These are phyloP conservation scores for Coluber constrictor DNA, from an alignment of 2,797 vertebrate genomes.

Conservation along the genomic window DNA sequence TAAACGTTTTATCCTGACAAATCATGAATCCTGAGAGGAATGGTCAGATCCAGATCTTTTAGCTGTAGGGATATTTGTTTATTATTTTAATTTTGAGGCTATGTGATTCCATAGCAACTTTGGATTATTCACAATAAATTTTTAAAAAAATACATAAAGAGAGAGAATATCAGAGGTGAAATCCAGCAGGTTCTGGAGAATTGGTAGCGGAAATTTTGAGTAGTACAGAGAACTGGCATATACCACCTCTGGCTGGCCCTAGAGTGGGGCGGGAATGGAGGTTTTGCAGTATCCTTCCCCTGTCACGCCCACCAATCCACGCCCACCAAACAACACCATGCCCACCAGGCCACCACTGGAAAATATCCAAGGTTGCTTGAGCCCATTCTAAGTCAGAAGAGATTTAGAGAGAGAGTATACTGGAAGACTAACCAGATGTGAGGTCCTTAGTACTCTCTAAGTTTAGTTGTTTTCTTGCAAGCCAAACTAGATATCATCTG, in stretches of 20 bases:
- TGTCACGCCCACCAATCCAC: too few species aligned
- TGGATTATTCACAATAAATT: not conserved
- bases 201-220: too few species aligned
- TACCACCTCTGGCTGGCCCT: too few species aligned
- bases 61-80: not conserved
- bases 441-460: not conserved
- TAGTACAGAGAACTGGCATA: too few species aligned
- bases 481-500: not conserved
- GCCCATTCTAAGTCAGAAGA: not conserved
- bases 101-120: not conserved
- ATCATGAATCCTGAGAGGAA: not conserved
- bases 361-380: not conserved
- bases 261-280: too few species aligned
- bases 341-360: too few species aligned
- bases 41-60: not conserved
- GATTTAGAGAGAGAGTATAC: not conserved
- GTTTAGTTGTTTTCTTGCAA: not conserved
- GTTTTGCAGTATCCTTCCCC: too few species aligned
- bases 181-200: too few species aligned
- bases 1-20: not conserved
- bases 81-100: not conserved
- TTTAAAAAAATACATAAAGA: not conserved
- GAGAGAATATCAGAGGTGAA: not conserved
- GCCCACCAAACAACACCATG: too few species aligned
- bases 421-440: not conserved